A percentile compares a stretch with the other conserved stretches of the same genome.
phyloP scores from a whole-genome alignment of 2,113 vertebrate species.

The Daubentonia madagascariensis region DNA sequence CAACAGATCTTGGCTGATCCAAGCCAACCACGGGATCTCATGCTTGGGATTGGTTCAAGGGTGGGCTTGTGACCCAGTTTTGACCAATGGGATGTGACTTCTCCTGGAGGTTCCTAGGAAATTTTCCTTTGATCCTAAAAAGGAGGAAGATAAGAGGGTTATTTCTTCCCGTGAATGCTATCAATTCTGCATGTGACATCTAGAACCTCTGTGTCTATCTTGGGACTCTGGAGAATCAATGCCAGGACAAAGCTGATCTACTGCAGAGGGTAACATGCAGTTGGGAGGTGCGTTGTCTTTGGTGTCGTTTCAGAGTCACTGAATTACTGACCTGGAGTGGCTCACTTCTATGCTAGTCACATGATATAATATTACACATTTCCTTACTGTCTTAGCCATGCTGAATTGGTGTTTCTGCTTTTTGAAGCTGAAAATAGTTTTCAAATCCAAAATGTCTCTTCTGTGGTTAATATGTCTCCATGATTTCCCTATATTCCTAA shows the following conservation, averaged over 20 bases:
- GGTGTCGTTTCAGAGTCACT: neutral
- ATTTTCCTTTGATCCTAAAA: neutral
- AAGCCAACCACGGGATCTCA: neutral
- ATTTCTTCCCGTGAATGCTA: neutral
- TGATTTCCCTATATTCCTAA: neutral
- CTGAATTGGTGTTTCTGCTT: neutral
- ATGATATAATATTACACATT: neutral
- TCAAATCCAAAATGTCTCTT: neutral
- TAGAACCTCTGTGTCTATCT: neutral
- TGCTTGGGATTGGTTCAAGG: neutral
- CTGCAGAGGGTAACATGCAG: neutral
- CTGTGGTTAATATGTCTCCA: neutral
- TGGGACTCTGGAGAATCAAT: neutral
- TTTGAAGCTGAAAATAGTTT: neutral
- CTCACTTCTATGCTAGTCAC: neutral
- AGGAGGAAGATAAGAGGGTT: neutral
- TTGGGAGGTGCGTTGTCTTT: neutral
- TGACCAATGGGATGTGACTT: neutral
- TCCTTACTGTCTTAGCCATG: neutral
- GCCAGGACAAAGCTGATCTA: neutral
- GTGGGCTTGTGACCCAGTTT: neutral
- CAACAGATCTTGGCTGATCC: neutral
- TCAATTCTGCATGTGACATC: neutral
- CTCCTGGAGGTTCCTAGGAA: neutral
- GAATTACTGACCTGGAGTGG: neutral